Evolutionary conservation across 2,888 invertebrate genomes (phyloP).

Genomic region (Dromius quadrimaculatus): DNA sequence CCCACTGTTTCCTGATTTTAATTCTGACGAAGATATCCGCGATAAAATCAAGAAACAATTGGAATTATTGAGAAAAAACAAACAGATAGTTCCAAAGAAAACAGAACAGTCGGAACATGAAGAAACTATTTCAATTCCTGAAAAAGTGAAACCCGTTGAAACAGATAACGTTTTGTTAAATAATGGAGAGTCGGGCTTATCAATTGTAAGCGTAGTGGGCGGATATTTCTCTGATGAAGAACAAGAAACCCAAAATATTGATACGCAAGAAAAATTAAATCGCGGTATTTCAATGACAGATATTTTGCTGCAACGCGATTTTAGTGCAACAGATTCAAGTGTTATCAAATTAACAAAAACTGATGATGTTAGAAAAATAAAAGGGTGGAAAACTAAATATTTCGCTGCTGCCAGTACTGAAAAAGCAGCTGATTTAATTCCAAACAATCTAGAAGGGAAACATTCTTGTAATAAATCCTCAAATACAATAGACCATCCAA

Average conservation of each 20-base stretch:
- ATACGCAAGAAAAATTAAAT: background rate
- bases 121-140: conserved; percentile 13
- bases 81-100: conserved; percentile 24
- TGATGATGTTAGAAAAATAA: conserved; percentile 64
- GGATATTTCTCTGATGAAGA: conserved; percentile 56
- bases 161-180: conserved; percentile 46
- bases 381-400: conserved; percentile 62
- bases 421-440: background rate
- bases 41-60: conserved; percentile 57
- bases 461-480: no score
- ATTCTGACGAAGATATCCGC: conserved; percentile 57
- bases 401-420: conserved; percentile 50
- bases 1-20: conserved; percentile 13
- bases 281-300: conserved; percentile 40
- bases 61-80: conserved; percentile 55
- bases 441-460: background rate
- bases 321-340: background rate
- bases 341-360: conserved; percentile 62
- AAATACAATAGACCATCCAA: conserved; percentile 37
- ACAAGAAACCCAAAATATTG: conserved; percentile 5
- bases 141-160: no score
- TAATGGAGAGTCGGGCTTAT: conserved; percentile 55
- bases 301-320: conserved; percentile 40
- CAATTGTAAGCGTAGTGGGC: conserved; percentile 58
- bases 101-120: no score